phyloP scores from a whole-genome alignment of 2,113 vertebrate species.

The Alouatta palliata region DNA sequence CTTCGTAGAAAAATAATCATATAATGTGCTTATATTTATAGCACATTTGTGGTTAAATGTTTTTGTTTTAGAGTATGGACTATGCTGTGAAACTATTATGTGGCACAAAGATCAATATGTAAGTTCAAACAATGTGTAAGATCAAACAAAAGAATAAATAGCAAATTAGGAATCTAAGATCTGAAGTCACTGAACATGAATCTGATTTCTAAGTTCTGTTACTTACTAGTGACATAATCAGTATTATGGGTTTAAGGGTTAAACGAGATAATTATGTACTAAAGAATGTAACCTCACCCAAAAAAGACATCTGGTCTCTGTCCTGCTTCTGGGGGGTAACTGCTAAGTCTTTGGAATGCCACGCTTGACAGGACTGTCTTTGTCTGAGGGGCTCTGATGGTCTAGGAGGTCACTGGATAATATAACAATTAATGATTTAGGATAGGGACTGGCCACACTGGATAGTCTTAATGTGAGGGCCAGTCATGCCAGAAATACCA shows the following conservation, averaged over 20 bases:
- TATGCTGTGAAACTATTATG: not conserved
- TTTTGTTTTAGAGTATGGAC: not conserved
- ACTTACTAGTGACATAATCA: not conserved
- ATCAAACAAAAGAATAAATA: conserved; percentile 15
- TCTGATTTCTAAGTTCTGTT: not conserved
- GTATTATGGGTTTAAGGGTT: not conserved
- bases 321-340: not conserved
- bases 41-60: not conserved
- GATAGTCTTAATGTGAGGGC: not conserved
- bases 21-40: not conserved
- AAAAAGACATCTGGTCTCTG: not conserved
- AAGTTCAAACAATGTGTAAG: not conserved
- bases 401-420: not conserved
- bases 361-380: not conserved
- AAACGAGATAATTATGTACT: not conserved
- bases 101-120: not conserved
- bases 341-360: not conserved
- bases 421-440: not conserved
- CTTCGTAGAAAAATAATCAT: not conserved
- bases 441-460: not conserved
- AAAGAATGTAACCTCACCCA: not conserved
- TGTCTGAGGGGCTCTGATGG: not conserved
- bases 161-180: not conserved
- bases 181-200: not conserved
- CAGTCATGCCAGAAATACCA: not conserved